These are phyloP conservation scores for Seriola quinqueradiata DNA, from an alignment of 2,113 vertebrate genomes.

Conservation along the genomic window DNA sequence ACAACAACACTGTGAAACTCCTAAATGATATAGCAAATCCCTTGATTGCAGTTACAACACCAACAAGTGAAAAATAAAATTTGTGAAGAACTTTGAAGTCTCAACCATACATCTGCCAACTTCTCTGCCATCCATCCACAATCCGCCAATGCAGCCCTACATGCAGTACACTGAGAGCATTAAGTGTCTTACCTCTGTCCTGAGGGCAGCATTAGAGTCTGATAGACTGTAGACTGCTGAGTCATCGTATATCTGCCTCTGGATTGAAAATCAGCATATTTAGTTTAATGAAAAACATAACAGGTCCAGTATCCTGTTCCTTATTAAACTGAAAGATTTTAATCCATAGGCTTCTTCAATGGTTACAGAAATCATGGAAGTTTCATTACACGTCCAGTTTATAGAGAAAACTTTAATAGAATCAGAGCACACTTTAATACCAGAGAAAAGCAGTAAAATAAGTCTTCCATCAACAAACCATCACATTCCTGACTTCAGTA, in stretches of 20 bases:
- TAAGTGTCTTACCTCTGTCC: conserved; percentile 88
- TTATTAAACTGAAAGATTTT: conserved; percentile 48
- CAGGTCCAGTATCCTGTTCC: neutral
- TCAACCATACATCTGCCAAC: neutral
- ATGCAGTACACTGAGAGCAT: neutral
- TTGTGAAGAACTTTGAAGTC: neutral
- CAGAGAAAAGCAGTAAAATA: conserved; percentile 34
- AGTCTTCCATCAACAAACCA: conserved; percentile 64
- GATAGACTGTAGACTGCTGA: conserved; percentile 86
- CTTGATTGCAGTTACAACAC: neutral
- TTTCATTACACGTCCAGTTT: conserved; percentile 20
- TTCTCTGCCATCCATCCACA: conserved; percentile 36
- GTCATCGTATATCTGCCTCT: conserved; percentile 89
- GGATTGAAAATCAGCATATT: conserved; percentile 59
- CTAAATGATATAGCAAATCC: neutral
- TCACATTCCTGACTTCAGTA: conserved; percentile 49
- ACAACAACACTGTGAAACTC: neutral
- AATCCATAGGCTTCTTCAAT: conserved; percentile 10
- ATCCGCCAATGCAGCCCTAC: neutral
- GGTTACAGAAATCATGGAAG: conserved; percentile 15
- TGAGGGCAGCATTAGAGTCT: conserved; percentile 84
- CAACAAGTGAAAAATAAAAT: neutral
- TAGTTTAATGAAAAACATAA: conserved; percentile 38
- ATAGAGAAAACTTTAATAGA: conserved; percentile 38
- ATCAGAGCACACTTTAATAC: conserved; percentile 32